These are phyloP conservation scores for Anas georgica DNA, from an alignment of 2,797 vertebrate species.

Conservation along the genomic window DNA sequence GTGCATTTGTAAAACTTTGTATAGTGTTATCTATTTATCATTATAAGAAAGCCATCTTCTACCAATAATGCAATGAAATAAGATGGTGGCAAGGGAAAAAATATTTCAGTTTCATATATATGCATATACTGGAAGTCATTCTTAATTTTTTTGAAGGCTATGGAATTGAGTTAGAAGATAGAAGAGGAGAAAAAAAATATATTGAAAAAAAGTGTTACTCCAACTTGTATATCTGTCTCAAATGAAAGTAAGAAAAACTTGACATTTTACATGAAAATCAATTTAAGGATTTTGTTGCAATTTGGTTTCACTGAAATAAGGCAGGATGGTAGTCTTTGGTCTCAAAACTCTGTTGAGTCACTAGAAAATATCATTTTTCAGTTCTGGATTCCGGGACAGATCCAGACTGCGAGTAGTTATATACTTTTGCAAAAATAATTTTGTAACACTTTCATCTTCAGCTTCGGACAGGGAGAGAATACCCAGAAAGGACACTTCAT, in stretches of 20 bases:
- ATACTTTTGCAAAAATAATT: too few relatives aligned
- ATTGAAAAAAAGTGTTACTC: neutral
- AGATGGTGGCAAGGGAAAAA: neutral
- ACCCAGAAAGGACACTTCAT: neutral
- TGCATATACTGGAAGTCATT: neutral
- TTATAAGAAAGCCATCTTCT: rapidly evolving
- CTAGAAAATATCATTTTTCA: neutral
- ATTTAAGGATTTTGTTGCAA: neutral
- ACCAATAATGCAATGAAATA: neutral
- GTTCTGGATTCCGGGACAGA: neutral
- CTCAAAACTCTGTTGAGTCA: neutral
- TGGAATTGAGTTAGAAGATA: neutral
- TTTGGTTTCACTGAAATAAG: neutral
- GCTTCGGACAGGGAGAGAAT: neutral
- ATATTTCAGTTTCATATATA: neutral
- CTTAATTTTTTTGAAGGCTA: neutral
- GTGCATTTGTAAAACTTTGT: neutral
- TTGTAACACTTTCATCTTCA: neutral
- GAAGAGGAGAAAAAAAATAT: neutral
- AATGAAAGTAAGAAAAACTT: neutral
- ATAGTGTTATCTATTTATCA: neutral
- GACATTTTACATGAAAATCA: neutral
- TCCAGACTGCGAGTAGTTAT: neutral
- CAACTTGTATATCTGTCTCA: neutral
- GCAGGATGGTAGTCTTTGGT: neutral